Base-by-base conservation (phyloP, 1,140 invertebrate species). In the Temnothorax longispinosus region DNA sequence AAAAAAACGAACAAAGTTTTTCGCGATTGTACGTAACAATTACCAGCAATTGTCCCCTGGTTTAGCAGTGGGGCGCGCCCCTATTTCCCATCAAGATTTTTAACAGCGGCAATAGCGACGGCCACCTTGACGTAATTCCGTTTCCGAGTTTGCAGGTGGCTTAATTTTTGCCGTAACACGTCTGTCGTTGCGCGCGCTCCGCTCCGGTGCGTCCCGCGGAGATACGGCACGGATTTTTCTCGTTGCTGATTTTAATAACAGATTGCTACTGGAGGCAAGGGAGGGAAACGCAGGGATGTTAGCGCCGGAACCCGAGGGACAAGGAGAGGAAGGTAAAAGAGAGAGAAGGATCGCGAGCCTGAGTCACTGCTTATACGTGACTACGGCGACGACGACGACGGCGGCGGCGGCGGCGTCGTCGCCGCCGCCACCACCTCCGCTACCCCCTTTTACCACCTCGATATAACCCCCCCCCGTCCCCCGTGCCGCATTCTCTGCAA, bases 181-280 rank as follows among this genome's bases (percentile, higher is more conserved):
- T 94, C 91, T 93, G 93, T 92, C 92, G 91, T 86, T 90, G 85
- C 84, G 86, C 76, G 71, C 47, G 74, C 65, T 82, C 58, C 44
- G 58, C 85, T 67, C 27, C 84, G 58, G 71, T 72, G 74, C 87
- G 87, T 84, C 86, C 87, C 88, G 69, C 71, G 86, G 81, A 95
- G 94, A 95, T 95, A 95, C 93, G 94, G 95, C 94, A 95, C 94
- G 94, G 92, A 95, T 95, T 95, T 95, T 95, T 95, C 94, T 93
- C 94, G 93, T 95, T 95, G 93, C 94, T 95, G 94, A 95, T 95
- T 95, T 95, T 95, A 95, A 95, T 95, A 95, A 95, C 93, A 95
- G 95, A 95, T 95, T 95, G 93, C 90, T 87, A 87, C 75, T 89
- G 88, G 69, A 75, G 64, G 91, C 74, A 62, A 50, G 67, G 56